Evolutionary conservation across 2,888 invertebrate genomes (phyloP).

Genomic region (Tineola bisselliella): DNA sequence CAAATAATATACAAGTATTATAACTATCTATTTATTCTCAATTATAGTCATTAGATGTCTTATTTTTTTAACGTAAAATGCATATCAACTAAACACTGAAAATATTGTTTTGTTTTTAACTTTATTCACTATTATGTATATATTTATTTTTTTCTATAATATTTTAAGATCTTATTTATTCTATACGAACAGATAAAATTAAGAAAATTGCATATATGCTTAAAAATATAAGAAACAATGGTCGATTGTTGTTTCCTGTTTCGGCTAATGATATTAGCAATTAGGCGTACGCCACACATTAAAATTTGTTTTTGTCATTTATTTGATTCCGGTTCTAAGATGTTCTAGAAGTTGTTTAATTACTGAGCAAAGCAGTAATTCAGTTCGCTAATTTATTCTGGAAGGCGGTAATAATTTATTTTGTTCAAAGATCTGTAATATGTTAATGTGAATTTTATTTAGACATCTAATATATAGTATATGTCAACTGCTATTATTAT

Average conservation of each 20-base stretch:
- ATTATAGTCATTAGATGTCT: neutral
- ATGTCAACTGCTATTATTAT: neutral
- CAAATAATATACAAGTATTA: no score
- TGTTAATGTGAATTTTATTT: neutral
- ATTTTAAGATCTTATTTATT: no score
- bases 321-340: neutral
- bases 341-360: neutral
- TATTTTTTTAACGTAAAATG: neutral
- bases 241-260: neutral
- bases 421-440: neutral
- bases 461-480: neutral
- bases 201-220: no score
- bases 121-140: no score
- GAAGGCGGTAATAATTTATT: neutral
- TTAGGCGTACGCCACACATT: neutral
- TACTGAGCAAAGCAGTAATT: neutral
- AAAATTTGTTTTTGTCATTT: slow-evolving; percentile 9
- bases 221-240: neutral
- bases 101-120: no score
- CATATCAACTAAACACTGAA: no score
- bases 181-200: no score
- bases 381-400: neutral
- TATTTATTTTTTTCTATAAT: no score
- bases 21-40: neutral
- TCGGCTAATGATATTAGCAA: neutral